Percentiles rank a stretch among this genome's conserved stretches.
Evolutionary conservation across 2,113 vertebrate genomes (phyloP).

Genomic region (Mus musculus): DNA sequence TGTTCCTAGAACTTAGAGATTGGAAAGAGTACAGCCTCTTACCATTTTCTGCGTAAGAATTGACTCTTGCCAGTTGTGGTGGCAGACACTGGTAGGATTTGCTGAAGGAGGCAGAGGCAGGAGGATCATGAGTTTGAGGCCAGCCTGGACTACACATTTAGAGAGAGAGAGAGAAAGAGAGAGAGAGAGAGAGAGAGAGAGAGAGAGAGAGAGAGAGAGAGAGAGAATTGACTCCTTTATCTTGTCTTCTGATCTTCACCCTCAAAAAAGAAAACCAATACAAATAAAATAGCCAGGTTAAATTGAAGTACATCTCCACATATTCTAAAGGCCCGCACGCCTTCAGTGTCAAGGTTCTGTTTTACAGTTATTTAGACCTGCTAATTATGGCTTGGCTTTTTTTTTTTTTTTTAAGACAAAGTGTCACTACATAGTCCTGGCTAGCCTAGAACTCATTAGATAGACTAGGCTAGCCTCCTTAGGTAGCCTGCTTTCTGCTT

Average conservation of each 20-base stretch:
- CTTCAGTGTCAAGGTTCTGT: neutral
- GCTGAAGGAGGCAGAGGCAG: no score
- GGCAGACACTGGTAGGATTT: no score
- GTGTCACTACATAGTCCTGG: neutral
- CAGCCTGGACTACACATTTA: no score
- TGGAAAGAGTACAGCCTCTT: neutral
- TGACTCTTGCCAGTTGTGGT: neutral
- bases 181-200: neutral
- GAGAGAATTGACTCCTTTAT: neutral
- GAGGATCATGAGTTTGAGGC: no score
- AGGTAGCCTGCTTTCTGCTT: neutral
- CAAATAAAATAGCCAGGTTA: neutral
- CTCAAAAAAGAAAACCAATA: neutral
- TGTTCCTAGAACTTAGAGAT: no score
- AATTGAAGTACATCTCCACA: neutral
- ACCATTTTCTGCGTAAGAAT: neutral
- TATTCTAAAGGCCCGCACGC: neutral
- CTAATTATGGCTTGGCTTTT: neutral
- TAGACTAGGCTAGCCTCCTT: neutral
- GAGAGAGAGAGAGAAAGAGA: no score
- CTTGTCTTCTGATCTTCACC: neutral
- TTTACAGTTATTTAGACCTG: slow-evolving; percentile 2
- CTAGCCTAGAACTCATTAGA: neutral
- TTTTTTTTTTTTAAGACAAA: neutral
- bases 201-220: neutral